Conservation (phyloP, 2,113 vertebrate species). For the Zosterops lateralis region DNA sequence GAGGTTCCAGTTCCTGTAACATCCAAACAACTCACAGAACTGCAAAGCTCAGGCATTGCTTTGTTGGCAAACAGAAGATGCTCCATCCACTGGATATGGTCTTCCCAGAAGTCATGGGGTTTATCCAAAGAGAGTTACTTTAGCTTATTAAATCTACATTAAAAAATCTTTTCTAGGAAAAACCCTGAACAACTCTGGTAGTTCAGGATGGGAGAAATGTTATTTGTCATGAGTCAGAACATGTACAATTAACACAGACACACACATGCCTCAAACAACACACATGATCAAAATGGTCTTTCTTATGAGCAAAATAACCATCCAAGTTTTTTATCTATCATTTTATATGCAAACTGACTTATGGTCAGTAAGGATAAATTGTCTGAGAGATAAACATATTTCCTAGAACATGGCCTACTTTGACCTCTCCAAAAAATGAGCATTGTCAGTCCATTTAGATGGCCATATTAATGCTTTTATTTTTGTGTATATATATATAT, state of each 20-base stretch:
- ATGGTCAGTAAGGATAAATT: background rate
- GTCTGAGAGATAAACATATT: background rate
- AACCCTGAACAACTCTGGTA: background rate
- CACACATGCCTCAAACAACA: accelerated
- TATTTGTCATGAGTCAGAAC: background rate
- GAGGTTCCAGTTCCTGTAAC: background rate
- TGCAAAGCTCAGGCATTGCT: background rate
- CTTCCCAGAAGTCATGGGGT: background rate
- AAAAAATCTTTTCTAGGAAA: background rate
- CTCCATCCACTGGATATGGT: background rate
- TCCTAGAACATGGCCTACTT: accelerated
- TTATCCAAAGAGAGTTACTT: background rate
- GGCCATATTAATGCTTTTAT: background rate
- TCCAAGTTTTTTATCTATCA: background rate
- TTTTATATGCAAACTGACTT: background rate
- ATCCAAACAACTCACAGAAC: background rate
- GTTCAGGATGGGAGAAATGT: background rate
- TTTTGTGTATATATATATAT: accelerated
- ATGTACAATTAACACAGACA: background rate
- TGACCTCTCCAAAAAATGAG: background rate
- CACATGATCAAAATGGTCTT: background rate
- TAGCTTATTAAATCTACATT: background rate
- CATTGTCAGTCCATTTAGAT: background rate
- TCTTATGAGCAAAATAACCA: background rate
- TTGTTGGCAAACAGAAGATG: background rate